Conservation (phyloP, 2,113 vertebrate genomes). For the Loxodonta africana region DNA sequence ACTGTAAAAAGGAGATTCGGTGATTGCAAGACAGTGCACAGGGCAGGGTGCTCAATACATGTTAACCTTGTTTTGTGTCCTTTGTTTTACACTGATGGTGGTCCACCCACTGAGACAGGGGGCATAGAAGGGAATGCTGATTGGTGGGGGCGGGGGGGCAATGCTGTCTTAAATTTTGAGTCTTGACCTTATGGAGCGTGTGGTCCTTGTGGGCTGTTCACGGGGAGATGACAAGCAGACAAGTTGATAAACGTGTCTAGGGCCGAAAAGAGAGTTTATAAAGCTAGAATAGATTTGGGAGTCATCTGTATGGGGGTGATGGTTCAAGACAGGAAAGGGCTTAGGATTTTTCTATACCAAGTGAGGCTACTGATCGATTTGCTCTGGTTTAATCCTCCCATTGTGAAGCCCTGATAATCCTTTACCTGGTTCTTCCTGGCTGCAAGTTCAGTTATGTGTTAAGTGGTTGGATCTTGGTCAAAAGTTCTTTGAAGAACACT, state of each 20-base stretch:
- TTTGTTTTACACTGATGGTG: not conserved
- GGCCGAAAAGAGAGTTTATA: not conserved
- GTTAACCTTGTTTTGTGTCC: not conserved
- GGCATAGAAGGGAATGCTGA: not conserved
- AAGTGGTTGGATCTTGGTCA: not conserved
- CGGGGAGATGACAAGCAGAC: not conserved
- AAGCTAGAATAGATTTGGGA: not conserved
- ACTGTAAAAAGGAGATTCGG: not conserved
- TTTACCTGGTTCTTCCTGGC: not conserved
- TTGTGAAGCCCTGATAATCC: not conserved
- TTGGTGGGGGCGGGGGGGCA: accelerated
- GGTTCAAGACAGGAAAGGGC: not conserved
- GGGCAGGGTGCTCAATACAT: not conserved
- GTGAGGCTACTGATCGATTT: not conserved
- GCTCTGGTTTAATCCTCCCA: not conserved
- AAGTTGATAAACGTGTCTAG: not conserved
- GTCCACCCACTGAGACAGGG: accelerated
- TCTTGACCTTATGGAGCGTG: not conserved
- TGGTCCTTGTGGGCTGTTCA: not conserved
- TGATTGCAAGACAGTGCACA: not conserved
- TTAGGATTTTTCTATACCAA: not conserved
- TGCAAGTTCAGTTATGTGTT: not conserved
- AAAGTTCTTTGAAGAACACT: not conserved
- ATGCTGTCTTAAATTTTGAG: not conserved
- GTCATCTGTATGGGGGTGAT: not conserved